Evolutionary conservation across 2,113 vertebrate genomes (phyloP).

Genomic region (Arvicanthis niloticus): DNA sequence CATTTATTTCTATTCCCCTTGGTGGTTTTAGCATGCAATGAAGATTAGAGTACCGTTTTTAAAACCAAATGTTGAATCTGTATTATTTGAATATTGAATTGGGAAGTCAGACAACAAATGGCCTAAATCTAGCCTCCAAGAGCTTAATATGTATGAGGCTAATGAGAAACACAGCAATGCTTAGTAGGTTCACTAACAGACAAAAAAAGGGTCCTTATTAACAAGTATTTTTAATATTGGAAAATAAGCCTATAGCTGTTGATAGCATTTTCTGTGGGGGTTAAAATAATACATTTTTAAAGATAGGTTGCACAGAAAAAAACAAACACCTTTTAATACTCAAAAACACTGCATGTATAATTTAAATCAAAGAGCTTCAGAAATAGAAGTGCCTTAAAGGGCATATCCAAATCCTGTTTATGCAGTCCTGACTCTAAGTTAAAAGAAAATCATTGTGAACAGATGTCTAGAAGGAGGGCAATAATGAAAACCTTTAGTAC

Average conservation of each 20-base stretch:
- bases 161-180: not conserved
- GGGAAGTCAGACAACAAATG: not conserved
- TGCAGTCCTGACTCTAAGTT: conserved; percentile 55
- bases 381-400: conserved; percentile 46
- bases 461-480: conserved; percentile 56
- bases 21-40: not conserved
- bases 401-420: conserved; percentile 53
- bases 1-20: not conserved
- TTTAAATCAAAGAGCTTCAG: conserved; percentile 65
- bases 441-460: conserved; percentile 66
- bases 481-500: conserved; percentile 58
- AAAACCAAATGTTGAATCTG: not conserved
- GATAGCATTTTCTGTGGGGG: not conserved
- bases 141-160: not conserved
- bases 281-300: conserved; percentile 40
- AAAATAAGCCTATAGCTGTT: not conserved
- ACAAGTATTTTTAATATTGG: not conserved
- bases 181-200: not conserved
- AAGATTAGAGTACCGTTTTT: not conserved
- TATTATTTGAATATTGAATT: not conserved
- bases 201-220: not conserved
- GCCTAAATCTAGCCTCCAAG: not conserved
- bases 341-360: conserved; percentile 50
- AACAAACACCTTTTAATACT: conserved; percentile 36
- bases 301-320: conserved; percentile 18